Base-by-base conservation (phyloP, 2,113 vertebrate genomes). In the Xenopus tropicalis region DNA sequence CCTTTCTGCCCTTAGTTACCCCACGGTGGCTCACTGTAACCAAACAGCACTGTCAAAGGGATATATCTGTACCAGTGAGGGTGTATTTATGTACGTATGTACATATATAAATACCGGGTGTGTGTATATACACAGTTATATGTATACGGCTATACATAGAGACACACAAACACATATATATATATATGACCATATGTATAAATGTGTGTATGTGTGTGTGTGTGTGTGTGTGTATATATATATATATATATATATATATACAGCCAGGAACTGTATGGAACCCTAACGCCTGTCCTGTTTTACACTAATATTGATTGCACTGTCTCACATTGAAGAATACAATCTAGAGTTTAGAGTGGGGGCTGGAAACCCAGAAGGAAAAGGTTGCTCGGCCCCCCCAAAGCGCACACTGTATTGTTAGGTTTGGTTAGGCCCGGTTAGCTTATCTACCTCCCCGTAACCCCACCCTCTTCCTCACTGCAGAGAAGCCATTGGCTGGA, bases 181-280 rank as follows among this genome's bases (percentile, higher is more conserved):
- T 70, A 70, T 59, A 12, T 71, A 16, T 71, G 4, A 3, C 11
- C 25, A 17, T 14, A 19, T 52, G 20, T 61, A 24, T 46, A 24
- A 54, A 61, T 14, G 57, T 58, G 13, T 59, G 13, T 58, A n/a
- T n/a, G n/a, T n/a, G n/a, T n/a, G n/a, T n/a, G n/a, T n/a, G n/a
- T n/a, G n/a, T n/a, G n/a, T n/a, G n/a, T n/a, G n/a, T n/a, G n/a
- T n/a, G n/a, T 21, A 3, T 59, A 59, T 70, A 58, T 70, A 70
- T 59, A 12, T 71, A 16, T 71, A 11, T 17, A 25, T 56, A 42
- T 57, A 51, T 57, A 69, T 57, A 42, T 56, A n/a, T 42, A 70
- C 56, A 44, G 56, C 24, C 29, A 29, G 14, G 66, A 68, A 29
- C 46, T 14, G 3, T 48, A 11, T 16, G 46, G 14, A 16, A n/a